phyloP scores from a whole-genome alignment of 2,888 invertebrate species.

The Cenopis cana region DNA sequence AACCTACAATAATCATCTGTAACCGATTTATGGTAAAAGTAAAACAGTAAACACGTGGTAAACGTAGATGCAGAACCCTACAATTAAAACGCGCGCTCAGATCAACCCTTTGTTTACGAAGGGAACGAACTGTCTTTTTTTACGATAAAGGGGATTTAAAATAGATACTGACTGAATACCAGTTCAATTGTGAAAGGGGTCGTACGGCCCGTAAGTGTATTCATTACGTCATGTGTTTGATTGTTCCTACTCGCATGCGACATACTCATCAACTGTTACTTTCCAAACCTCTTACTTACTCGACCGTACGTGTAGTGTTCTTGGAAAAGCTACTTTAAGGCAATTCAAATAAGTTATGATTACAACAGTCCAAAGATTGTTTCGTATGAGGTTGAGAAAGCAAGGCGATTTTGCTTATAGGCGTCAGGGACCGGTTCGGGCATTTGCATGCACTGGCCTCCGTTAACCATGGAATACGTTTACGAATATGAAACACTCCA shows the following conservation, averaged over 20 bases:
- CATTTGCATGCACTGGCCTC: slow-evolving; percentile 41
- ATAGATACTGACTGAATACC: slow-evolving; percentile 29
- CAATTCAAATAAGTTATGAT: neutral
- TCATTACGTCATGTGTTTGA: slow-evolving; percentile 4
- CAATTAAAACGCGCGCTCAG: slow-evolving; percentile 7
- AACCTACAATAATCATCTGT: neutral
- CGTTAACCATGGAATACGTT: slow-evolving; percentile 25
- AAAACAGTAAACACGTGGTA: neutral
- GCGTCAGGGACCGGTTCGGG: slow-evolving; percentile 63
- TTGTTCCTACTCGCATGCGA: slow-evolving; percentile 1
- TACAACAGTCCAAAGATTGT: neutral
- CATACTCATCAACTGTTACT: neutral
- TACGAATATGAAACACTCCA: neutral
- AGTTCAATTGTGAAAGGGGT: slow-evolving; percentile 30
- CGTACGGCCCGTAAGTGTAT: slow-evolving; percentile 10
- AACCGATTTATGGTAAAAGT: no score
- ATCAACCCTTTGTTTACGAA: slow-evolving; percentile 28
- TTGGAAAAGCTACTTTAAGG: neutral
- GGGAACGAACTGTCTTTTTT: slow-evolving; percentile 25
- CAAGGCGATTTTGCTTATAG: slow-evolving; percentile 19
- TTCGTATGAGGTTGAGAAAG: slow-evolving; percentile 13
- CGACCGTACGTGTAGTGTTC: no score
- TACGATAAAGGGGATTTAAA: slow-evolving; percentile 38
- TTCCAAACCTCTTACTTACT: neutral
- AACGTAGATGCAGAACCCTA: slow-evolving; percentile 29